Conservation (phyloP, 2,113 vertebrate genomes). For the Callospermophilus lateralis region DNA sequence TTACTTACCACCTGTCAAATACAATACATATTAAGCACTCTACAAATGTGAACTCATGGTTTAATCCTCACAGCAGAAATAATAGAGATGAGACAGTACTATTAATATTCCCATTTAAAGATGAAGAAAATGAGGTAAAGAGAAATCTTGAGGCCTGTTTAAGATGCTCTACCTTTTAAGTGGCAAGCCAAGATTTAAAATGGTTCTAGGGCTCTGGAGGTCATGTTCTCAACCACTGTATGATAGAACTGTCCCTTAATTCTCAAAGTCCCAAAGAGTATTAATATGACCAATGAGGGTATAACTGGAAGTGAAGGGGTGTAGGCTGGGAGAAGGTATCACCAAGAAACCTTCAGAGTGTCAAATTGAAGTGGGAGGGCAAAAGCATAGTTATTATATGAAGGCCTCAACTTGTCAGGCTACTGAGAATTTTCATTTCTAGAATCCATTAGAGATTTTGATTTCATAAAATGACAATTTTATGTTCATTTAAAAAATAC, state of each 20-base stretch:
- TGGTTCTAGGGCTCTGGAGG: neutral
- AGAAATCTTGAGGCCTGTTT: neutral
- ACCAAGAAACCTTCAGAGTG: neutral
- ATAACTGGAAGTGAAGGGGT: neutral
- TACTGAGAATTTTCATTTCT: neutral
- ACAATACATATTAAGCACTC: too few species aligned
- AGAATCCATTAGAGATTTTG: neutral
- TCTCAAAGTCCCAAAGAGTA: neutral
- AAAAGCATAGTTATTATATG: neutral
- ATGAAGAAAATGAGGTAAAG: neutral
- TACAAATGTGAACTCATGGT: neutral
- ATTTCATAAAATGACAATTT: neutral
- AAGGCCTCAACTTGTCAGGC: neutral
- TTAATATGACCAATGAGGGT: neutral
- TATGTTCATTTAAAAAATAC: constrained; percentile 12
- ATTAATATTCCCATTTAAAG: neutral
- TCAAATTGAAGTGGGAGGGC: neutral
- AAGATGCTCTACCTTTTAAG: neutral
- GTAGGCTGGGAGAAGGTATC: neutral
- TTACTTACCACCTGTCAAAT: neutral
- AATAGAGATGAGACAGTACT: neutral
- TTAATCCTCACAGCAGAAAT: neutral
- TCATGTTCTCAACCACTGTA: neutral
- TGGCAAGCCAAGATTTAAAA: neutral
- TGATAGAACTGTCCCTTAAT: neutral